Evolutionary conservation across 2,797 vertebrate species (phyloP), one percentile per base, ranked within the genome.

Genomic region (Lepus oiostolus): DNA sequence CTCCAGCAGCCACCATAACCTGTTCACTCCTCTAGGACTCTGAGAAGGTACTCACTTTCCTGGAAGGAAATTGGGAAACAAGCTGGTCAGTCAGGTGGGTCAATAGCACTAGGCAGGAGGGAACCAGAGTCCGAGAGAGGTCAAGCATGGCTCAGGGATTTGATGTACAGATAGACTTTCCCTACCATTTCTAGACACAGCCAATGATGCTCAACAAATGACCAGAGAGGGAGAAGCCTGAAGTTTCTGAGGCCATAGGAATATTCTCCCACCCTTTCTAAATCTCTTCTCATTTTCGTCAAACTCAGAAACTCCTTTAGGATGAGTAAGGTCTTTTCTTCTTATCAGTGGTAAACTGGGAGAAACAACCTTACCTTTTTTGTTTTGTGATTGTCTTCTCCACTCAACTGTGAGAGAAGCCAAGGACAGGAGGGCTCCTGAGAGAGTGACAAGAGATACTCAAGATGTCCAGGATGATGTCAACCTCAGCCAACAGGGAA

Each of bases 231-330:
- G 14, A 87, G 13, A 12, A 70, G 19, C 14, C 35, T 42, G 19
- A 83, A 80, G 65, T 10, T 84, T 65, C 21, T 76, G 76, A 80
- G 54, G 26, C 67, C 26, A 35, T 14, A 13, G 72, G 42, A 94
- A 87, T 60, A 70, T n/a, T 7, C 9, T 82, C 12, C 26, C 22
- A 14, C 65, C 22, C 21, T 89, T 42, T 71, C 75, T 75, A 54
- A 71, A 28, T 67, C 60, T 80, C 24, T 92, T 74, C 10, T 72
- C 4, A 12, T 74, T 84, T 65, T 76, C 62, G 47, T 65, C 2
- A 87, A 62, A 88, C 60, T 72, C 81, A 79, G 65, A 95, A 85
- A 94, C 82, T 24, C 50, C n/a, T 71, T 90, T 26, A 70, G 26
- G 35, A 83, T 22, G 17, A 58, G 17, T 67, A 77, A 76, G 58